These are phyloP conservation scores for Rhizoglyphus robini DNA, from an alignment of 1,140 invertebrate genomes.

Conservation along the genomic window DNA sequence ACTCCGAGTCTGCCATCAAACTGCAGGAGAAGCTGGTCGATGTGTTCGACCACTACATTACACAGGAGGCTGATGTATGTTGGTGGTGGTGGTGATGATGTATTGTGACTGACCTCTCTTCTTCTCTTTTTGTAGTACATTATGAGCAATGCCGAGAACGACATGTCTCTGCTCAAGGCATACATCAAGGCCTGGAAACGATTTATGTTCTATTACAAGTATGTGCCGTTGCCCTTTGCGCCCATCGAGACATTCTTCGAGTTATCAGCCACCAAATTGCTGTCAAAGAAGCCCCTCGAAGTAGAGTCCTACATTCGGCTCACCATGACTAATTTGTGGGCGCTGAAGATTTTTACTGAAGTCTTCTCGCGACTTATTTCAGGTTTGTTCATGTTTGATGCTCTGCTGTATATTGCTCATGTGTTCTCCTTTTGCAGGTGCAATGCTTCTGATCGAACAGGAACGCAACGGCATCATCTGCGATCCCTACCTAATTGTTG, in stretches of 20 bases:
- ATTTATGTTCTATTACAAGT: slow-evolving; percentile 94
- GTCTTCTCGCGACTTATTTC: slow-evolving; percentile 83
- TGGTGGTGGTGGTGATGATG: too few relatives aligned
- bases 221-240: slow-evolving; percentile 85
- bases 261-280: slow-evolving; percentile 52
- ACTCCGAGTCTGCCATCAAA: slow-evolving; percentile 73
- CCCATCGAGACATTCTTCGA: too few relatives aligned
- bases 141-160: slow-evolving; percentile 69
- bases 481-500: slow-evolving; percentile 91
- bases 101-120: too few relatives aligned
- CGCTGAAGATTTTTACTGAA: slow-evolving; percentile 88
- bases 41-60: slow-evolving; percentile 87
- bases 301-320: slow-evolving; percentile 15
- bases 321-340: slow-evolving; percentile 96
- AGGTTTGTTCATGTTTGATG: too few relatives aligned
- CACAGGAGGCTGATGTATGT: neutral
- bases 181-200: slow-evolving; percentile 95
- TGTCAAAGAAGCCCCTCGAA: slow-evolving; percentile 24
- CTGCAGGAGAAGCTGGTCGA: slow-evolving; percentile 73
- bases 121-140: slow-evolving; percentile 25
- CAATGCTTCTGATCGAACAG: slow-evolving; percentile 89
- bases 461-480: slow-evolving; percentile 94
- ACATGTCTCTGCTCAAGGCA: slow-evolving; percentile 82
- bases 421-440: too few relatives aligned
- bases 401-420: too few relatives aligned